Evolutionary conservation across 2,888 invertebrate genomes (phyloP).

Genomic region (Tortrix viridana): DNA sequence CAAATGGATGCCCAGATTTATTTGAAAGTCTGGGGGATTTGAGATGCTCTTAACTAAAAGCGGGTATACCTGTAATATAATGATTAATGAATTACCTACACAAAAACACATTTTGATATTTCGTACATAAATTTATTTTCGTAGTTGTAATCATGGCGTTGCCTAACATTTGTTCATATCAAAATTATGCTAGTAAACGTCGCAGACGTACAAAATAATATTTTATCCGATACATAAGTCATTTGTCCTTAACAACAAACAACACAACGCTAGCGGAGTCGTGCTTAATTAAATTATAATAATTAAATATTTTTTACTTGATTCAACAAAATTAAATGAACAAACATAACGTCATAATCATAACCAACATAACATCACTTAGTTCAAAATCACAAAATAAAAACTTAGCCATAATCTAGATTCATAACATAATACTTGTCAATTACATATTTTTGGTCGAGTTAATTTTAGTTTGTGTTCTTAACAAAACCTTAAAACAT

Average conservation of each 20-base stretch:
- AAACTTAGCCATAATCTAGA: constrained; percentile 43
- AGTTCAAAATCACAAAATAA: constrained; percentile 33
- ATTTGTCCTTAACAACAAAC: constrained; percentile 30
- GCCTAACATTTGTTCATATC: constrained; percentile 47
- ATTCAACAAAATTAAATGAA: constrained; percentile 16
- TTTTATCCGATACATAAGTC: constrained; percentile 23
- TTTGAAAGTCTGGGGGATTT: too few species aligned
- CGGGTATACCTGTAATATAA: too few species aligned
- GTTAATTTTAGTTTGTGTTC: constrained; percentile 26
- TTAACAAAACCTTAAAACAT: constrained; percentile 29
- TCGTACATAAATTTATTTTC: constrained; percentile 44
- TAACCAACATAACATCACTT: constrained; percentile 25
- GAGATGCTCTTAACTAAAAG: too few species aligned
- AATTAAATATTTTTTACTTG: constrained; percentile 7
- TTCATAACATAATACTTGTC: constrained; percentile 51
- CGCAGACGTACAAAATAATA: constrained; percentile 39
- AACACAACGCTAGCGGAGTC: constrained; percentile 19
- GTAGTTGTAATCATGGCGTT: constrained; percentile 50
- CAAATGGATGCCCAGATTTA: too few species aligned
- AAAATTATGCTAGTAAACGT: constrained; percentile 50
- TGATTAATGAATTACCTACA: too few species aligned
- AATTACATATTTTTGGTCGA: constrained; percentile 41
- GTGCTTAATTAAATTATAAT: constrained; percentile 10
- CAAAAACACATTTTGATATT: not conserved
- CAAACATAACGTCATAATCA: constrained; percentile 28